Percentiles rank a stretch among this genome's conserved stretches.
Evolutionary conservation across 2,113 vertebrate species (phyloP).

Genomic region (Piprites chloris): DNA sequence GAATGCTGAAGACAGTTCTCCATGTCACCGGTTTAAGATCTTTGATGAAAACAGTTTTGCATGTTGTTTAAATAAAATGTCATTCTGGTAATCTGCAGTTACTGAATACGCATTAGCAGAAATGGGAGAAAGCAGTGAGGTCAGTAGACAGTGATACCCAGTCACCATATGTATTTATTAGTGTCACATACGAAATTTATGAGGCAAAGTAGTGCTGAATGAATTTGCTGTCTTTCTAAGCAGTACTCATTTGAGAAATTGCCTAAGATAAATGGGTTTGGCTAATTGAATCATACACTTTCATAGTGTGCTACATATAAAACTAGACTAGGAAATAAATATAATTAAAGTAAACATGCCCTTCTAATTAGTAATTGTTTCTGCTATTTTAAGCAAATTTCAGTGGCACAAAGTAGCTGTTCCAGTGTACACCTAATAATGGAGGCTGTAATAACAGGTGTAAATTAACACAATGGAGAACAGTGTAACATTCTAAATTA

Average conservation of each 20-base stretch:
- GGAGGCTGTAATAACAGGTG: constrained; percentile 78
- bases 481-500: constrained; percentile 77
- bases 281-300: constrained; percentile 80
- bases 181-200: constrained; percentile 57
- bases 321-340: constrained; percentile 79
- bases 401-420: constrained; percentile 74
- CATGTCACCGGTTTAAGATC: background rate
- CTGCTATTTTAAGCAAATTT: constrained; percentile 80
- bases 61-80: background rate
- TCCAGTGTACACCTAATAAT: constrained; percentile 77
- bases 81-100: constrained; percentile 30
- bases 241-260: constrained; percentile 71
- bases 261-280: constrained; percentile 74
- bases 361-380: constrained; percentile 83
- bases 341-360: constrained; percentile 81
- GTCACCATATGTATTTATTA: constrained; percentile 43
- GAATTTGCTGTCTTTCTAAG: constrained; percentile 64
- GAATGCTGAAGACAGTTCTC: background rate
- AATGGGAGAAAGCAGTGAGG: constrained; percentile 1
- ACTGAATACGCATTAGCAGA: constrained; percentile 4
- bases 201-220: constrained; percentile 45
- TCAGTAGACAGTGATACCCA: constrained; percentile 23
- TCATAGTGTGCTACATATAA: constrained; percentile 69
- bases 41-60: background rate
- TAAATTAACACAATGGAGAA: constrained; percentile 81